Conservation (phyloP, 2,113 vertebrate genomes). For the Datnioides undecimradiatus region DNA sequence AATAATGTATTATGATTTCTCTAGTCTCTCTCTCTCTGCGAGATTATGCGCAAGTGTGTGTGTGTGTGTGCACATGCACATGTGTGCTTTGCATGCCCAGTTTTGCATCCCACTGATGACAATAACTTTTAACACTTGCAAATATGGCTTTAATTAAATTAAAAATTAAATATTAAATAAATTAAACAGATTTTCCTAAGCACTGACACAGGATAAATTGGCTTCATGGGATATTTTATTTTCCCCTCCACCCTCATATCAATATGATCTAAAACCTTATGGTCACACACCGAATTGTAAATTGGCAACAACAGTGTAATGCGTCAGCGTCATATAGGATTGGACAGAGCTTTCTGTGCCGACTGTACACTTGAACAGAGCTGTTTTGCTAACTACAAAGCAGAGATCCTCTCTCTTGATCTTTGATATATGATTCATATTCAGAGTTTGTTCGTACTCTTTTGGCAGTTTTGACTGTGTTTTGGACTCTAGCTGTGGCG, state of each 20-base stretch:
- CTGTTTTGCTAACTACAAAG: conserved; percentile 11
- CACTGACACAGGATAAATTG: conserved; percentile 1
- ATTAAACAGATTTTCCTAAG: background rate
- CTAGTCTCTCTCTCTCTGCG: conserved; percentile 21
- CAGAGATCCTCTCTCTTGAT: background rate
- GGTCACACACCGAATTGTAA: conserved; percentile 27
- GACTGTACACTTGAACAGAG: background rate
- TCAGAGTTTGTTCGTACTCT: conserved; percentile 29
- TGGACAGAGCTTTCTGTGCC: background rate
- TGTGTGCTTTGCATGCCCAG: background rate
- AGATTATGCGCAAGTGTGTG: background rate
- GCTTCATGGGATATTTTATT: background rate
- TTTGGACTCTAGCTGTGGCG: conserved; percentile 48
- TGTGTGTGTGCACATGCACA: background rate
- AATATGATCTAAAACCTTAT: conserved; percentile 11
- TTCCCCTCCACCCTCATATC: background rate
- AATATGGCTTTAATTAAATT: background rate
- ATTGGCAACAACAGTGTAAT: conserved; percentile 7
- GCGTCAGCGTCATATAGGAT: conserved; percentile 8
- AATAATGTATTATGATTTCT: conserved; percentile 74
- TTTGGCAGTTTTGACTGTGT: conserved; percentile 40
- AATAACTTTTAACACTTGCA: conserved; percentile 17
- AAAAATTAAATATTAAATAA: no score
- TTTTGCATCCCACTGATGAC: background rate
- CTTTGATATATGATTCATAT: conserved; percentile 43